Percentiles rank a stretch among this genome's conserved stretches.
Evolutionary conservation across 2,797 vertebrate genomes (phyloP).

Genomic region (Catostomus latipinnis): DNA sequence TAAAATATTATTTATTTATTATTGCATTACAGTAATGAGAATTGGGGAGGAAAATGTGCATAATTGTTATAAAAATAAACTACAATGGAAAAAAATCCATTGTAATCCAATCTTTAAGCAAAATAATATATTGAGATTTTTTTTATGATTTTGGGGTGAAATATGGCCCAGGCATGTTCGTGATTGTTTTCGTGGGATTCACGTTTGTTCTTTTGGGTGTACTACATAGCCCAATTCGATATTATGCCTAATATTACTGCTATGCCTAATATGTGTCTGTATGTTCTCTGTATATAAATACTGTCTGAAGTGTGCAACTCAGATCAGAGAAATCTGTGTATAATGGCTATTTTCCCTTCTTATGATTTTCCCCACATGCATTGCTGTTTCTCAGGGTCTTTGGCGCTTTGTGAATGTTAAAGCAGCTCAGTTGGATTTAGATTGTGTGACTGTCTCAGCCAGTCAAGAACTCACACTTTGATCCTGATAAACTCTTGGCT

Average conservation of each 20-base stretch:
- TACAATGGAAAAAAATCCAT: too few relatives aligned
- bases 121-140: too few relatives aligned
- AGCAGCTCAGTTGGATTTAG: conserved; percentile 25
- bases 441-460: conserved; percentile 15
- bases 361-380: background rate
- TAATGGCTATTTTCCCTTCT: background rate
- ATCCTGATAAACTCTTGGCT: conserved; percentile 40
- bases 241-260: background rate
- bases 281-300: background rate
- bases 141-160: too few relatives aligned
- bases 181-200: too few relatives aligned
- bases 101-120: too few relatives aligned
- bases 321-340: conserved; percentile 7
- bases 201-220: too few relatives aligned
- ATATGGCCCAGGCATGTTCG: too few relatives aligned
- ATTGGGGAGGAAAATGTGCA: too few relatives aligned
- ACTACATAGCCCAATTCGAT: background rate
- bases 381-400: background rate
- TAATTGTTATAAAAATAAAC: too few relatives aligned
- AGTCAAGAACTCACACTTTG: conserved; percentile 28
- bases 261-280: background rate
- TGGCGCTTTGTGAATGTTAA: conserved; percentile 20
- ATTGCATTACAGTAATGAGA: too few relatives aligned
- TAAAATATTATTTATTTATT: too few relatives aligned
- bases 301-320: background rate